phyloP scores from a whole-genome alignment of 2,888 invertebrate species.

The Pachycephus smyrnensis region DNA sequence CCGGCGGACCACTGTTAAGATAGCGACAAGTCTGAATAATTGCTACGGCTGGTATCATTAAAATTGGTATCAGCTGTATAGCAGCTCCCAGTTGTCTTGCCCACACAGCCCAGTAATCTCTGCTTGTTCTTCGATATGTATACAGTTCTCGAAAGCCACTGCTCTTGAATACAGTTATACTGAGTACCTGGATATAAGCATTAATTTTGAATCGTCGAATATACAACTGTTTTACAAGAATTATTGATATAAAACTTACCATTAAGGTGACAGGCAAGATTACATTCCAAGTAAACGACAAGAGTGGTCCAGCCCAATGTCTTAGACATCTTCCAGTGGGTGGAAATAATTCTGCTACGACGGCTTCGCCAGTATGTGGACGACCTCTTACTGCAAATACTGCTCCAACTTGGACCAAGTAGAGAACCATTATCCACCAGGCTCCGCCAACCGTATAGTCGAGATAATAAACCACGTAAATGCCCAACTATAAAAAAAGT shows the following conservation, averaged over 20 bases:
- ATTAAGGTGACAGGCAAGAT: constrained; percentile 84
- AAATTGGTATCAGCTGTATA: constrained; percentile 79
- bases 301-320: constrained; percentile 76
- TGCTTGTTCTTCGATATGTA: constrained; percentile 72
- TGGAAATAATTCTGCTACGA: constrained; percentile 73
- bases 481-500: constrained; percentile 74
- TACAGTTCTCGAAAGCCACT: constrained; percentile 78
- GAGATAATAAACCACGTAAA: constrained; percentile 84
- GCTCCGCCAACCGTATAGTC: constrained; percentile 86
- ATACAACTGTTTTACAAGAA: not conserved
- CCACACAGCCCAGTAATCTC: constrained; percentile 86
- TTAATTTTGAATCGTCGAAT: not conserved
- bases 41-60: constrained; percentile 80
- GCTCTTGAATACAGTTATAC: constrained; percentile 79
- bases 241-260: constrained; percentile 68
- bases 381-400: constrained; percentile 88
- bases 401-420: constrained; percentile 82
- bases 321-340: constrained; percentile 68
- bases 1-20: constrained; percentile 84
- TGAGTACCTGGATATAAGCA: constrained; percentile 69
- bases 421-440: constrained; percentile 89
- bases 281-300: constrained; percentile 91
- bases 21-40: constrained; percentile 82
- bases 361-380: constrained; percentile 84
- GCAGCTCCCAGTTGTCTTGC: constrained; percentile 80